These are phyloP conservation scores for Lathamus discolor DNA, from an alignment of 2,113 vertebrate species.

Conservation along the genomic window DNA sequence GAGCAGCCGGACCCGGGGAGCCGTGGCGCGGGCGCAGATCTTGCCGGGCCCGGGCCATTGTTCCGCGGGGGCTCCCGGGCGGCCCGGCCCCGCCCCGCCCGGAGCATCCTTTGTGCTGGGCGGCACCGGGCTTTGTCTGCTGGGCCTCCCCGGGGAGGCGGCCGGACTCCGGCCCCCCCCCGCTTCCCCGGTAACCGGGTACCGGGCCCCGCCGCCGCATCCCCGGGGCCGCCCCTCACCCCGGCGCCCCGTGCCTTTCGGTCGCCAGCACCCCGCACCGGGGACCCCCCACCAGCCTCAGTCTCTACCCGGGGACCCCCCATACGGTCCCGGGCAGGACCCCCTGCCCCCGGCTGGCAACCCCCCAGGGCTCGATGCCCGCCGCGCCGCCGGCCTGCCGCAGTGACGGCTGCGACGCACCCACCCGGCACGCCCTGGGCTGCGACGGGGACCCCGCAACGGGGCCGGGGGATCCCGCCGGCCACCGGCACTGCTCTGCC, in stretches of 20 bases:
- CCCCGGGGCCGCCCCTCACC: neutral
- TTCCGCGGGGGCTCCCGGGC: neutral
- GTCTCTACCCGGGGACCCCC: neutral
- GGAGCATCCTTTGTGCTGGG: neutral
- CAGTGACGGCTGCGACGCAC: neutral
- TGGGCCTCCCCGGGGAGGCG: neutral
- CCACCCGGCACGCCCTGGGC: neutral
- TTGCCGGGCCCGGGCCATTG: neutral
- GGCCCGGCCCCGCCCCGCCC: constrained; percentile 5
- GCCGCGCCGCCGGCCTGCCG: neutral
- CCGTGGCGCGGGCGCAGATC: neutral
- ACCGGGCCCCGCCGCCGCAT: neutral
- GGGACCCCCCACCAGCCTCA: neutral
- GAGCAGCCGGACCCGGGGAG: neutral
- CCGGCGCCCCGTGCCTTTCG: neutral
- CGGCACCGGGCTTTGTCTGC: constrained; percentile 13
- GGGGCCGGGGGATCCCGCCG: neutral
- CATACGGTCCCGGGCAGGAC: neutral
- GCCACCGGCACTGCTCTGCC: neutral
- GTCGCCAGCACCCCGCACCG: neutral
- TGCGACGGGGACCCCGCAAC: neutral
- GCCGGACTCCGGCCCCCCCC: neutral
- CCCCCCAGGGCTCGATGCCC: neutral
- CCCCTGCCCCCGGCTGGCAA: neutral
- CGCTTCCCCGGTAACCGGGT: neutral